These are phyloP conservation scores for Erythrocercus mccallii DNA, from an alignment of 2,113 vertebrate species.

Conservation along the genomic window DNA sequence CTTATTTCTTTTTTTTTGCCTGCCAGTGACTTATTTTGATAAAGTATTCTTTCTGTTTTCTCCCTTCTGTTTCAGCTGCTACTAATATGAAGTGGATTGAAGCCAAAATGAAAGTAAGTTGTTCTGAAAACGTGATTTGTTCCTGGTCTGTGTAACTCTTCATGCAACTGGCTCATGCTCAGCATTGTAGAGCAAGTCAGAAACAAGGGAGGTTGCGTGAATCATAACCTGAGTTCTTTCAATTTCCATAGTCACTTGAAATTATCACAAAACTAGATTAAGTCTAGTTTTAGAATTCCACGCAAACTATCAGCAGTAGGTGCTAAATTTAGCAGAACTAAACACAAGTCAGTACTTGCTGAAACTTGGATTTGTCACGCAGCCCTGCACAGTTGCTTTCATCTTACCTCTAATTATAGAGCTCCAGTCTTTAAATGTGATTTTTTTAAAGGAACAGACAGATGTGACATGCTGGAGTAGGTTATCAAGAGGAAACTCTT, in stretches of 20 bases:
- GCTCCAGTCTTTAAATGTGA: neutral
- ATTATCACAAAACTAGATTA: neutral
- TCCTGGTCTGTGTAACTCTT: neutral
- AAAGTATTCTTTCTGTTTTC: constrained; percentile 29
- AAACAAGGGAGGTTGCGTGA: neutral
- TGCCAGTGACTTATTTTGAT: neutral
- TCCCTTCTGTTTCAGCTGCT: constrained; percentile 81
- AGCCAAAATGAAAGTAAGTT: constrained; percentile 98
- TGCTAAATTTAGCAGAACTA: constrained; percentile 34
- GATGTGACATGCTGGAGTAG: neutral
- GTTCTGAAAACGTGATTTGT: constrained; percentile 10
- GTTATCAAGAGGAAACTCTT: constrained; percentile 18
- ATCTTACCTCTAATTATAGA: constrained; percentile 31
- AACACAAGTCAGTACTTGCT: neutral
- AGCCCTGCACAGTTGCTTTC: constrained; percentile 15
- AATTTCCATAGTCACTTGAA: neutral
- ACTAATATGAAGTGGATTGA: constrained; percentile 99
- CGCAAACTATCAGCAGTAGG: neutral
- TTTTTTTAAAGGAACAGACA: neutral
- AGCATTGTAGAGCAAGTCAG: neutral
- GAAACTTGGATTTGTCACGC: neutral
- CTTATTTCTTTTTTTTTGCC: neutral
- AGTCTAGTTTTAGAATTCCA: constrained; percentile 22
- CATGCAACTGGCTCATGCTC: neutral
- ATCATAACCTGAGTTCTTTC: neutral